Evolutionary conservation across 2,113 vertebrate genomes (phyloP).

Genomic region (Epinephelus lanceolatus): DNA sequence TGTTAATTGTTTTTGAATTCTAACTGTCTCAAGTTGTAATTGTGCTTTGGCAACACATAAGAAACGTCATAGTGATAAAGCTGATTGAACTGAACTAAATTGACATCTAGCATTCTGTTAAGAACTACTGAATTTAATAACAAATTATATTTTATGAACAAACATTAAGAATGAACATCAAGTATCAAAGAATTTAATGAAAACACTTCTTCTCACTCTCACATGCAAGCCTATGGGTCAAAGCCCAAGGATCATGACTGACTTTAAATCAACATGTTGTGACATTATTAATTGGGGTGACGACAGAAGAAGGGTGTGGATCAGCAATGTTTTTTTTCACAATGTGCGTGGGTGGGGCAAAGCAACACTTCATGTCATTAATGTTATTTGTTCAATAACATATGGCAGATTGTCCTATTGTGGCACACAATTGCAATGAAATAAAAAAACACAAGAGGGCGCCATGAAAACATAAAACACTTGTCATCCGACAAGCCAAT

Average conservation of each 20-base stretch:
- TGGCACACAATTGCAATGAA: not conserved
- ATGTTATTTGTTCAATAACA: not conserved
- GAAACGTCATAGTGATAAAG: no score
- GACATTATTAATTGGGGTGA: not conserved
- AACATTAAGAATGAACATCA: not conserved
- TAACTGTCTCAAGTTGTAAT: no score
- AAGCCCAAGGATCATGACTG: not conserved
- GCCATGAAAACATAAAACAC: not conserved
- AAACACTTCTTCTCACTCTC: not conserved
- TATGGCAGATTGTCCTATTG: not conserved
- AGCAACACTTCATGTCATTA: not conserved
- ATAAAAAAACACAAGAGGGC: slow-evolving; percentile 53
- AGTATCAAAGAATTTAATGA: not conserved
- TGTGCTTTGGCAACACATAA: no score
- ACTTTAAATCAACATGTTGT: not conserved
- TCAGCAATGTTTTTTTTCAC: not conserved
- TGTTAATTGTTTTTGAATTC: no score
- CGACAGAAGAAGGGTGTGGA: not conserved
- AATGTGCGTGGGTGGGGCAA: not conserved
- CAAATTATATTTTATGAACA: not conserved
- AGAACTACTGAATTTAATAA: not conserved
- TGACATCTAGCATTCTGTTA: not conserved
- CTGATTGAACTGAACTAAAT: no score
- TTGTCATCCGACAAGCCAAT: not conserved
- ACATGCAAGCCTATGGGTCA: not conserved